Conservation (phyloP, 2,113 vertebrate genomes). For the Megaceryle maxima region DNA sequence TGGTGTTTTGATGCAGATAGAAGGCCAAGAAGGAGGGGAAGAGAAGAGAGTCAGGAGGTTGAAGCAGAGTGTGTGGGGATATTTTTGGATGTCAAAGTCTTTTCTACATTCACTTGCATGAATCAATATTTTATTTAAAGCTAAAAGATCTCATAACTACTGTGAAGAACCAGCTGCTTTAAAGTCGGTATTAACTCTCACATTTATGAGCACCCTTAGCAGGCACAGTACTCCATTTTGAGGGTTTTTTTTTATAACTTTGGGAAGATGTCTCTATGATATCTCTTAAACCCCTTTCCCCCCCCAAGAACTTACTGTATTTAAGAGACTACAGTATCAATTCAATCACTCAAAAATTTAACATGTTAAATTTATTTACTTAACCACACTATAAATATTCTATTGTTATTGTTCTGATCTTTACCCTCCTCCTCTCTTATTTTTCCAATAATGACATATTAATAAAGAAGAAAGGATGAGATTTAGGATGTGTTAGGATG, state of each 20-base stretch:
- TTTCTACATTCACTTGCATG: not conserved
- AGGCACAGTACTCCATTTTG: not conserved
- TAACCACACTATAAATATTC: not conserved
- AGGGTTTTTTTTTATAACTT: not conserved
- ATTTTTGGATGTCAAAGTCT: not conserved
- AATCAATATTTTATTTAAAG: constrained; percentile 30
- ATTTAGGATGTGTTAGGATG: not conserved
- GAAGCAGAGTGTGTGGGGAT: not conserved
- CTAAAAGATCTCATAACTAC: not conserved
- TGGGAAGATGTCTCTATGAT: constrained; percentile 1
- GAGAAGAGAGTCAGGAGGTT: not conserved
- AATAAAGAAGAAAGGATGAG: not conserved
- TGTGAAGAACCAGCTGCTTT: constrained; percentile 7
- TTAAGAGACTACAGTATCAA: not conserved
- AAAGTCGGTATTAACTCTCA: constrained; percentile 60
- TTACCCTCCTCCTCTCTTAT: not conserved
- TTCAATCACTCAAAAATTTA: constrained; percentile 3
- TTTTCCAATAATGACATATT: not conserved
- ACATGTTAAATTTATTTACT: not conserved
- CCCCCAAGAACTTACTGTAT: not conserved
- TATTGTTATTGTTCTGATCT: not conserved
- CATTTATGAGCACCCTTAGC: constrained; percentile 51
- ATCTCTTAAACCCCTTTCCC: not conserved
- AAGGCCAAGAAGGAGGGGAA: not conserved
- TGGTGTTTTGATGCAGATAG: not conserved